phyloP scores from a whole-genome alignment of 2,113 vertebrate species.

The Crotalus tigris region DNA sequence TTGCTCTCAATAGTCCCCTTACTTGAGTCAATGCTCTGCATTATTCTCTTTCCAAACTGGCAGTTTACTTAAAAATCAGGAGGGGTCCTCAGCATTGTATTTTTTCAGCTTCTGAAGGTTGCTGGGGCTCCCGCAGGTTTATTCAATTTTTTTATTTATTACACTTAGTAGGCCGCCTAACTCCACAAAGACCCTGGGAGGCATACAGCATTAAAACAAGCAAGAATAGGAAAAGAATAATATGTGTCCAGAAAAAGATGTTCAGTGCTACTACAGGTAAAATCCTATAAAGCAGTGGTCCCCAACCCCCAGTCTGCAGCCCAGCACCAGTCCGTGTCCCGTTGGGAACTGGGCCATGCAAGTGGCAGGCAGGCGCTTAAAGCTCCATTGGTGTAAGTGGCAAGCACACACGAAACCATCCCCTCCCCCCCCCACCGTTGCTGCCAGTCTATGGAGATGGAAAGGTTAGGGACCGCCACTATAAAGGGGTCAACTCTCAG shows the following conservation, averaged over 20 bases:
- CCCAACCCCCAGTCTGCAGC: not conserved
- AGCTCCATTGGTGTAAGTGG: too few species aligned
- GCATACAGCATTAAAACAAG: not conserved
- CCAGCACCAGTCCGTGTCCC: not conserved
- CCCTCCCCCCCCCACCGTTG: too few species aligned
- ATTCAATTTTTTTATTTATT: not conserved
- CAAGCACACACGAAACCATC: not conserved
- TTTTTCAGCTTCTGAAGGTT: not conserved
- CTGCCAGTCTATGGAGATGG: not conserved
- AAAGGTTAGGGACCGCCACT: not conserved
- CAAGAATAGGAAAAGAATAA: not conserved
- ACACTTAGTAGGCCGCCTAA: not conserved
- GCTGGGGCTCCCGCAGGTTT: not conserved
- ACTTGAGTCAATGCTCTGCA: not conserved
- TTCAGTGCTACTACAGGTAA: not conserved
- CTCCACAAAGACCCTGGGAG: not conserved
- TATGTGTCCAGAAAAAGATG: not conserved
- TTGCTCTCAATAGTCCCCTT: not conserved
- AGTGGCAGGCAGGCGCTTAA: too few species aligned
- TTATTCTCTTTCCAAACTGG: not conserved
- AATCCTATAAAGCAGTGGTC: not conserved
- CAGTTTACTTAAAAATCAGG: not conserved
- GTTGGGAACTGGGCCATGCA: not conserved
- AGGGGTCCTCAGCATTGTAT: not conserved
- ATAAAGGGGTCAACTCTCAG: not conserved